Evolutionary conservation across 2,113 vertebrate genomes (phyloP).

Genomic region (Capreolus pygargus): DNA sequence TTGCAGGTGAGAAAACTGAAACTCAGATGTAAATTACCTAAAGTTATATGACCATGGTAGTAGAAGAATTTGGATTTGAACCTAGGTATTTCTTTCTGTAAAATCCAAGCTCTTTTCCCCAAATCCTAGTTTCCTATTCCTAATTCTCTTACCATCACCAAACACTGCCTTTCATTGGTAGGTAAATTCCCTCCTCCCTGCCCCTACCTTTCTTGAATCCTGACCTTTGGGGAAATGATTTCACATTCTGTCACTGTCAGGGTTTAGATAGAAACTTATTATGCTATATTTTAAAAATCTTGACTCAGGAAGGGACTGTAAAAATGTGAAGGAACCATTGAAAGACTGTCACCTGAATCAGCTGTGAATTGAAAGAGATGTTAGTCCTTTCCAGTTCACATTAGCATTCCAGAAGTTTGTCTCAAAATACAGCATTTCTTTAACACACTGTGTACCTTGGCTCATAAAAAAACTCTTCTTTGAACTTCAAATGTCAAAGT

Average conservation of each 20-base stretch:
- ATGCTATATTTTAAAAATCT: background rate
- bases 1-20: conserved; percentile 22
- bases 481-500: conserved; percentile 42
- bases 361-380: conserved; percentile 25
- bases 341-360: conserved; percentile 45
- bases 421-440: conserved; percentile 52
- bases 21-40: conserved; percentile 19
- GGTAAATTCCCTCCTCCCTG: background rate
- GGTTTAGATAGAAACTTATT: background rate
- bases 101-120: conserved; percentile 7
- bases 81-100: background rate
- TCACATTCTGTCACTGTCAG: background rate
- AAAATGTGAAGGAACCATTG: conserved; percentile 27
- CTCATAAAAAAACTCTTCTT: conserved; percentile 28
- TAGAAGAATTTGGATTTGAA: background rate
- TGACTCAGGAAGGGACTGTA: conserved; percentile 15
- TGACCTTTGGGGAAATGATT: conserved; percentile 22
- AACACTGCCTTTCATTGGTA: background rate
- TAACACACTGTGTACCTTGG: conserved; percentile 26
- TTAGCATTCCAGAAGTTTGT: conserved; percentile 37
- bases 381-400: conserved; percentile 28
- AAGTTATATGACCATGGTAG: background rate
- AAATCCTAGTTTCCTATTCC: background rate
- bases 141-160: conserved; percentile 4
- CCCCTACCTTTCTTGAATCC: background rate